Conservation (phyloP, 2,113 vertebrate genomes). For the Atrichornis clamosus region DNA sequence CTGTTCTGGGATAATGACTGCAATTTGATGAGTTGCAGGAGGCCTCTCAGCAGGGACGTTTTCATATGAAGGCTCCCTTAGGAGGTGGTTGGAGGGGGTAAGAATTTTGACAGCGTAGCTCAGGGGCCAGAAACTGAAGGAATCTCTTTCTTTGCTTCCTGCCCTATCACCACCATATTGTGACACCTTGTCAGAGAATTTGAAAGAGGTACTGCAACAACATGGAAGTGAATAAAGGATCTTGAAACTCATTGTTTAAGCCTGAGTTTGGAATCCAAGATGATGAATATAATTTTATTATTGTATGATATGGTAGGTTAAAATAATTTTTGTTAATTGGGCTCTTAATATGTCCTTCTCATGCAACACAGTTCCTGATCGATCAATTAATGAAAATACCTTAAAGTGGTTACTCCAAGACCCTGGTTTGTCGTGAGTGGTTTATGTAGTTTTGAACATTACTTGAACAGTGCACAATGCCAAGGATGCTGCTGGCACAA, state of each 20-base stretch:
- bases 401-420: background rate
- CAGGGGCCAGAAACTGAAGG: background rate
- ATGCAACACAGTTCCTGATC: fast-evolving
- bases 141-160: background rate
- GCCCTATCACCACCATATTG: background rate
- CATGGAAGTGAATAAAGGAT: slow-evolving; percentile 1
- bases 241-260: background rate
- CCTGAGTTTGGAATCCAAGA: background rate
- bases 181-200: background rate
- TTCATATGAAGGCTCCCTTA: background rate
- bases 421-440: background rate
- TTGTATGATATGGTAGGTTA: background rate
- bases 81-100: background rate
- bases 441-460: background rate
- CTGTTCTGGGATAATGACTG: slow-evolving; percentile 20
- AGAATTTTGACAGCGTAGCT: background rate
- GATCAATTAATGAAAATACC: background rate
- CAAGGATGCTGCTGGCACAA: background rate
- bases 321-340: background rate
- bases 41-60: background rate
- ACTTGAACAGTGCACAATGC: background rate
- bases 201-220: slow-evolving; percentile 2
- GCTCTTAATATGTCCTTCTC: background rate
- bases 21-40: slow-evolving; percentile 18
- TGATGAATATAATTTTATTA: background rate